Percentiles rank a stretch among this genome's conserved stretches.
Conservation (phyloP, 2,113 vertebrate species). For the Forbesichthys papilliferus region DNA sequence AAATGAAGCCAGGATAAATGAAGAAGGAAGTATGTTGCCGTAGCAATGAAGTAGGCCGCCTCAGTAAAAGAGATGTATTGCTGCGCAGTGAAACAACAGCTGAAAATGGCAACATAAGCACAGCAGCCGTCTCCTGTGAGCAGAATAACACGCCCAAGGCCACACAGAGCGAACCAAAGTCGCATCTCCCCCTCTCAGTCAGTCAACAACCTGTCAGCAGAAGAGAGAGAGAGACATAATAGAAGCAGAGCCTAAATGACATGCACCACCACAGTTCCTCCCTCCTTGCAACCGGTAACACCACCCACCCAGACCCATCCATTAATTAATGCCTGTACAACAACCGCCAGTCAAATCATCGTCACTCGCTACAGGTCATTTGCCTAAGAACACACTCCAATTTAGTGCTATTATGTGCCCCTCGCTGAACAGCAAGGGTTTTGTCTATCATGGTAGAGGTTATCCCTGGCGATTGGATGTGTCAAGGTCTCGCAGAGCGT, state of each 20-base stretch:
- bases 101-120: slow-evolving; percentile 51
- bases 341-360: slow-evolving; percentile 46
- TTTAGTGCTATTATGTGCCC: slow-evolving; percentile 63
- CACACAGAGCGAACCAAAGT: slow-evolving; percentile 54
- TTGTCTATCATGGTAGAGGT: slow-evolving; percentile 53
- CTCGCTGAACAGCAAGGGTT: slow-evolving; percentile 32
- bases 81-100: slow-evolving; percentile 42
- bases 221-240: background rate
- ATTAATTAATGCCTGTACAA: slow-evolving; percentile 60
- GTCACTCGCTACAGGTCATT: slow-evolving; percentile 46
- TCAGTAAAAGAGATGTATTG: slow-evolving; percentile 56
- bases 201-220: slow-evolving; percentile 44
- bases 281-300: background rate
- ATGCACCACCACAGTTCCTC: slow-evolving; percentile 17
- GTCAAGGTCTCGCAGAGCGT: slow-evolving; percentile 39
- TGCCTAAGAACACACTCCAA: slow-evolving; percentile 62
- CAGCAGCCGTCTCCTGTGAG: slow-evolving; percentile 46
- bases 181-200: slow-evolving; percentile 36
- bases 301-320: slow-evolving; percentile 48
- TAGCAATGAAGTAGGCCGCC: slow-evolving; percentile 42
- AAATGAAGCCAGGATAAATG: slow-evolving; percentile 33
- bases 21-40: slow-evolving; percentile 23
- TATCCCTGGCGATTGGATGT: slow-evolving; percentile 41
- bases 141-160: slow-evolving; percentile 46
- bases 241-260: background rate